Base-by-base conservation (phyloP, 2,113 vertebrate species). In the Anseranas semipalmata region DNA sequence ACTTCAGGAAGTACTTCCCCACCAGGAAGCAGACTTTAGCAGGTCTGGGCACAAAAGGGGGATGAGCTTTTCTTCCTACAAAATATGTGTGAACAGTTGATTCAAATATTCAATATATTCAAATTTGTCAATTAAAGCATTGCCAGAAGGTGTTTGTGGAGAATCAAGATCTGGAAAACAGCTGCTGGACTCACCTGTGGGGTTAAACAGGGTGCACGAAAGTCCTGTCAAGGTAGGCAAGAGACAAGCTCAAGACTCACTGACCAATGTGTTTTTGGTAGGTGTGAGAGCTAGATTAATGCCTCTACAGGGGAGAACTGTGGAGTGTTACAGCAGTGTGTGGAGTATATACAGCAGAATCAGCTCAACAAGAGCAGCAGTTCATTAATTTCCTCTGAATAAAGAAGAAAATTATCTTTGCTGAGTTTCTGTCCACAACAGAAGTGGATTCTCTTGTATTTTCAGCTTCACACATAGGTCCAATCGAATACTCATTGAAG, bases 401-500 rank as follows among this genome's bases (percentile, higher is more conserved):
- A 95, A 88, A 74, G 50, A 66, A 52, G 50, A 85, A 67, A 76
- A 88, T 87, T 91, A 72, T 27, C 71, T 19, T 5, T 72, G 74
- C 77, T 91, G 55, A 41, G 65, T 90, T 94, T 79, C 91, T 94
- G 66, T 85, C 77, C 67, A 25, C 27, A 58, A 6, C 39, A 73
- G 81, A 91, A 95, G 87, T 73, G 87, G 78, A 94, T 89, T 97
- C 84, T 81, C 79, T 79, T 75, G 62, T 89, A n/a, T 78, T 91
- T 84, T 76, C 81, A 87, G 89, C 90, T 87, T 75, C 66, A 79
- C 85, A 75, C 91, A n/a, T 43, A 39, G 21, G 48, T 68, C 73
- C 84, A 89, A 84, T 96, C 22, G 15, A 97, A 93, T 66, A 87
- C 77, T 96, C 87, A 55, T 46, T 96, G 93, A 94, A 93, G 91